Evolutionary conservation across 2,113 vertebrate species (phyloP).

Genomic region (Redunca redunca): DNA sequence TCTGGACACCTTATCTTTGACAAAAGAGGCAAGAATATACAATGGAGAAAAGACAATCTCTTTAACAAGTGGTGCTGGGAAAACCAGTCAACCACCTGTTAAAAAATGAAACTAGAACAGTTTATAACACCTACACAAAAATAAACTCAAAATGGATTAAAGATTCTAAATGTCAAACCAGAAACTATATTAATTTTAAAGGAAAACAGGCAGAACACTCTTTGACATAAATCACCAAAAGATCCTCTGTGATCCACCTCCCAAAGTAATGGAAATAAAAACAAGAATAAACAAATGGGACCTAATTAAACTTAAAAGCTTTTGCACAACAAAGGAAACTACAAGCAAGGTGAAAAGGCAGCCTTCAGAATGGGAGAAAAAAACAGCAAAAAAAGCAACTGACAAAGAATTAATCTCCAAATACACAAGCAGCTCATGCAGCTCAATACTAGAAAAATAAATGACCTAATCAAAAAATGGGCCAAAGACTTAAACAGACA

Average conservation of each 20-base stretch:
- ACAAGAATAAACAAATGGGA: background rate
- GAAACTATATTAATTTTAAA: background rate
- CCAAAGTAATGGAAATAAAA: background rate
- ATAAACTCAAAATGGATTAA: background rate
- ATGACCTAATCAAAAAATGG: background rate
- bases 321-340: background rate
- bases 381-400: background rate
- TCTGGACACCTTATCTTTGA: background rate
- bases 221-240: background rate
- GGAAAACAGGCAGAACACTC: background rate
- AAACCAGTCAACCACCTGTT: background rate
- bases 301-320: background rate
- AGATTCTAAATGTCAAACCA: background rate
- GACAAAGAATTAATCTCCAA: background rate
- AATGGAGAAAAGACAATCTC: background rate
- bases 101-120: background rate
- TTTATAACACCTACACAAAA: background rate
- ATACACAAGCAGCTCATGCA: background rate
- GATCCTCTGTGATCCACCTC: background rate
- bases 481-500: background rate
- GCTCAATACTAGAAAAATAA: background rate
- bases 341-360: background rate
- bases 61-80: background rate
- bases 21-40: background rate
- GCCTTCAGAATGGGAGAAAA: background rate